Evolutionary conservation across 2,888 invertebrate species (phyloP), one percentile per base, ranked within the genome.

Genomic region (Meganola albula): DNA sequence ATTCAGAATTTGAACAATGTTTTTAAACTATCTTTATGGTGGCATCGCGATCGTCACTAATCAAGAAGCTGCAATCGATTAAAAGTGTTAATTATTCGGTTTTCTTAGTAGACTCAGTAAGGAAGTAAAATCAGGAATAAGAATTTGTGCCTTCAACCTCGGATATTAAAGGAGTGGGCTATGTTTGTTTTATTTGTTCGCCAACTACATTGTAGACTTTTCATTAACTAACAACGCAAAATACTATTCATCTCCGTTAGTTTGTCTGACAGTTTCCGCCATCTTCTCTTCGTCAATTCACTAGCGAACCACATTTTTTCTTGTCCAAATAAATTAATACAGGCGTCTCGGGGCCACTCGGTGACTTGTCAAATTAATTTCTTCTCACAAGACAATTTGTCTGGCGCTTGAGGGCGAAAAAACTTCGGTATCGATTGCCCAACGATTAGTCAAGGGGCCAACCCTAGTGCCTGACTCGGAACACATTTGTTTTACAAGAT

Each of bases 301-400:
- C 58, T 54, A 55, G 52, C 62, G 64, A 53, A 53, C 71, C 71
- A 70, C 78, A 84, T 83, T 83, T 83, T 82, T 84, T 73, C 80
- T 73, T 68, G 83, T 79, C 78, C 70, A 78, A 80, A 79, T 78
- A 83, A 85, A 85, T 83, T 73, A 84, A 80, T 80, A 78, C 74
- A 63, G 65, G 71, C 78, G 78, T 76, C 84, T 64, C 52, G 79
- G 75, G 77, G 69, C 68, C 63, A 69, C 51, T 52, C 51, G 61
- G 59, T 60, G 63, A 77, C 78, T 82, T 82, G 84, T 84, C 85
- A 85, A 85, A 85, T 85, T 85, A 85, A 85, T 85, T 84, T 83
- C 74, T 77, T 72, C 78, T 76, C 68, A 74, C 72, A 76, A 82
- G 80, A 82, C 84, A 74, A 85, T 84, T 84, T 83, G 84, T 84